A percentile compares a stretch with the other conserved stretches of the same genome.
phyloP scores from a whole-genome alignment of 2,888 invertebrate species.

The Troglohyphantes excavatus region DNA sequence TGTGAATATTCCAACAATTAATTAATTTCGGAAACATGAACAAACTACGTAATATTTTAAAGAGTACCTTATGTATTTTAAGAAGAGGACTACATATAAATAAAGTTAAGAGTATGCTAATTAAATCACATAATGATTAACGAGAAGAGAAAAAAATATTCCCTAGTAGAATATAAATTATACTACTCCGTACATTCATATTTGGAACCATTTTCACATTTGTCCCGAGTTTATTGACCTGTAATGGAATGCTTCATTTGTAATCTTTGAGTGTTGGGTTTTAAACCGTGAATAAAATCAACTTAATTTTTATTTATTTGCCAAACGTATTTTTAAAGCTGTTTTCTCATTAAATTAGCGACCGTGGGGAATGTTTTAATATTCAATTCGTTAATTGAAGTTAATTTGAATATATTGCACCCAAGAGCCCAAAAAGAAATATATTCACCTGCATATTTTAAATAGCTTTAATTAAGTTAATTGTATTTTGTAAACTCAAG shows the following conservation, averaged over 20 bases:
- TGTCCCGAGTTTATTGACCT: background rate
- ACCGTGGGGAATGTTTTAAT: background rate
- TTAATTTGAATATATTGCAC: conserved; percentile 35
- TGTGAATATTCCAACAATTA: no score
- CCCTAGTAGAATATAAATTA: no score
- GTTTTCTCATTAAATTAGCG: conserved; percentile 16
- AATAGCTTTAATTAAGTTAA: conserved; percentile 53
- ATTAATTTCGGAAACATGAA: no score
- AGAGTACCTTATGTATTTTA: no score
- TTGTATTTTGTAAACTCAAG: conserved; percentile 22
- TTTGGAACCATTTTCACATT: background rate
- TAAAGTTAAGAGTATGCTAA: no score
- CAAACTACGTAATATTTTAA: no score
- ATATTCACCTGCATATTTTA: conserved; percentile 1
- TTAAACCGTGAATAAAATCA: background rate
- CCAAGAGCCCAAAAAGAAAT: background rate
- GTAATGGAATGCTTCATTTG: background rate
- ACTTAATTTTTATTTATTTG: background rate
- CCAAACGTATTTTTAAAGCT: background rate
- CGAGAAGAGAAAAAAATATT: no score
- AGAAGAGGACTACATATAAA: no score
- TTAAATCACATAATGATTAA: no score
- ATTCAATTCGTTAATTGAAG: conserved; percentile 27
- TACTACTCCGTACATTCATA: no score
- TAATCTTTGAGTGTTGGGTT: background rate